Conservation (phyloP, 1,140 invertebrate genomes). For the Calliopsis andreniformis region DNA sequence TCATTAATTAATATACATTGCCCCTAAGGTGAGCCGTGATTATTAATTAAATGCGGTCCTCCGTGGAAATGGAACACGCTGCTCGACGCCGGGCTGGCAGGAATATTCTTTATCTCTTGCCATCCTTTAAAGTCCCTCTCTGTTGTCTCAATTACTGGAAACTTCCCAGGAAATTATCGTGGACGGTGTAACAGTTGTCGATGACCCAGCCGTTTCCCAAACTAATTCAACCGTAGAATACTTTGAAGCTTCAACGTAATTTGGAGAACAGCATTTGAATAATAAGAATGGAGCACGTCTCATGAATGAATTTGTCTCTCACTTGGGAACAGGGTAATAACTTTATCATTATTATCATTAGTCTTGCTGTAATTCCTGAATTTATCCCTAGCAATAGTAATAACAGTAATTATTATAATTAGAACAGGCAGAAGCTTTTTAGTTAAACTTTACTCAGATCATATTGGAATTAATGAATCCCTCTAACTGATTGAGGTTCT, state of each 20-base stretch:
- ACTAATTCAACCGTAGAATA: conserved; percentile 14
- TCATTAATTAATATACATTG: conserved; percentile 65
- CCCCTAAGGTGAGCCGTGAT: conserved; percentile 52
- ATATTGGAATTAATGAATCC: not conserved
- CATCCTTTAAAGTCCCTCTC: conserved; percentile 27
- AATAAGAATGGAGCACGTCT: conserved; percentile 10
- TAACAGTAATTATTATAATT: too few species aligned
- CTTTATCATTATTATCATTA: conserved; percentile 10
- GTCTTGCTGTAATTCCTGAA: not conserved
- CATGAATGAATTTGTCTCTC: not conserved
- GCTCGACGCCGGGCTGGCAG: conserved; percentile 37
- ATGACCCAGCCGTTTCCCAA: not conserved
- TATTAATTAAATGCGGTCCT: conserved; percentile 72
- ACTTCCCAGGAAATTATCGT: conserved; percentile 8
- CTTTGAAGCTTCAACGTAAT: not conserved
- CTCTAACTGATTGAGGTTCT: too few species aligned
- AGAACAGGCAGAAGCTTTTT: too few species aligned
- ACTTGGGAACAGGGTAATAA: not conserved
- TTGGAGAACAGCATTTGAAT: not conserved
- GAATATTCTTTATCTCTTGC: not conserved
- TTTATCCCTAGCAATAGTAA: too few species aligned
- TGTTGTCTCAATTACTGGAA: conserved; percentile 22
- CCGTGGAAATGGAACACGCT: conserved; percentile 52
- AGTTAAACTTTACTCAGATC: too few species aligned
- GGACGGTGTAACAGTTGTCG: not conserved